These are phyloP conservation scores for Botia almorhae DNA, from an alignment of 2,797 vertebrate genomes.

Conservation along the genomic window DNA sequence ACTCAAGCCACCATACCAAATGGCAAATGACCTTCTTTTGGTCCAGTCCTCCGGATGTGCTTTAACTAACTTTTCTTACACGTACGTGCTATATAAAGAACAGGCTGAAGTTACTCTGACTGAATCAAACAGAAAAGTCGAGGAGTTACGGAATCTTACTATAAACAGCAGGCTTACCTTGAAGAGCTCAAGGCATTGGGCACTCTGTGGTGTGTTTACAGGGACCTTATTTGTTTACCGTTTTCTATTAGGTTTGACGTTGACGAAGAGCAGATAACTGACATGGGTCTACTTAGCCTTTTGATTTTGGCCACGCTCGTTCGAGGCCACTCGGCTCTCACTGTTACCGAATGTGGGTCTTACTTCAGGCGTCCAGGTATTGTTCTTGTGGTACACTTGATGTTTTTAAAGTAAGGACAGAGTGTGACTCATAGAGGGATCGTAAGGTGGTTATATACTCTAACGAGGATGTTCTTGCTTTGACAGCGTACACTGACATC, in stretches of 20 bases:
- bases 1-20: constrained; percentile 59
- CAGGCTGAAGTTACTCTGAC: constrained; percentile 17
- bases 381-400: not conserved
- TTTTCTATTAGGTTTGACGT: constrained; percentile 60
- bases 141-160: constrained; percentile 10
- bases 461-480: constrained; percentile 2
- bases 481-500: constrained; percentile 75
- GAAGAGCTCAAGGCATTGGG: not conserved
- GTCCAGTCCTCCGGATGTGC: constrained; percentile 66
- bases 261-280: constrained; percentile 58
- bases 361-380: constrained; percentile 69
- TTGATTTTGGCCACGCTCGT: constrained; percentile 66
- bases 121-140: constrained; percentile 48
- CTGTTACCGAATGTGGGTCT: constrained; percentile 59
- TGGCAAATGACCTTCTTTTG: constrained; percentile 69
- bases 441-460: not conserved
- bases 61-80: constrained; percentile 28
- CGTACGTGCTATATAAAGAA: constrained; percentile 54
- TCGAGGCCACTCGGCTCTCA: constrained; percentile 68
- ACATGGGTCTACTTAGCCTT: constrained; percentile 68
- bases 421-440: not conserved
- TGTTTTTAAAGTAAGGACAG: not conserved
- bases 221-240: constrained; percentile 22
- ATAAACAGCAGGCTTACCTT: not conserved
- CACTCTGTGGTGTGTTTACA: constrained; percentile 28